Base-by-base conservation (phyloP, 1,140 invertebrate genomes). In the Heliconius melpomene region DNA sequence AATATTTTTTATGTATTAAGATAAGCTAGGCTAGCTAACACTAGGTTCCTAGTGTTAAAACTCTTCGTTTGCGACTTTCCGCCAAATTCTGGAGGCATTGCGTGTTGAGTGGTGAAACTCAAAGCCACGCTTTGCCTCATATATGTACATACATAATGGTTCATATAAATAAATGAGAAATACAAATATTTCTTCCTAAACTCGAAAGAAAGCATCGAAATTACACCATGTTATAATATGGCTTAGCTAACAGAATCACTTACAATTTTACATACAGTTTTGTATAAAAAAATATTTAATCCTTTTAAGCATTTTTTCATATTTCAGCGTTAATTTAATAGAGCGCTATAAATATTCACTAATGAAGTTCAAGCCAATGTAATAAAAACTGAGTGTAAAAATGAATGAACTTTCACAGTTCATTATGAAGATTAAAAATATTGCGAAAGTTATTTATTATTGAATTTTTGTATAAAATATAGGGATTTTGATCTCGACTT, bases 371-470 rank as follows among this genome's bases (percentile, higher is more conserved):
- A 66, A 66, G 60, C 60, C 23, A 66, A 66, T 66, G 60, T 66
- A 66, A 66, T 66, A 66, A 66, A 66, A 66, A 66, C 60, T 66
- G 23, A 26, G 11, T 26, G 60, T 66, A 66, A 66, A 66, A 66
- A 66, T 66, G 60, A 66, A 66, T 66, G 60, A 66, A 66, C 60
- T 66, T 66, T 66, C 60, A 66, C 60, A 66, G 60, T 66, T 66
- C 60, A 66, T 66, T 66, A 66, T 66, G 60, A 3, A 26, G 60
- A 66, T 66, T 66, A 66, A 66, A 66, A 66, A 66, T 66, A 66
- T 23, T 66, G 60, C 23, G 7, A 26, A 66, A 66, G 60, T 66
- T 66, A 66, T 66, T 66, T 66, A 66, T 66, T 66, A 66, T 66
- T 26, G 60, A 66, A 66, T 16, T 5, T 66, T 11, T 66, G 23